A percentile compares a stretch with the other conserved stretches of the same genome.
phyloP scores from a whole-genome alignment of 2,797 vertebrate species.

The Peromyscus aztecus region DNA sequence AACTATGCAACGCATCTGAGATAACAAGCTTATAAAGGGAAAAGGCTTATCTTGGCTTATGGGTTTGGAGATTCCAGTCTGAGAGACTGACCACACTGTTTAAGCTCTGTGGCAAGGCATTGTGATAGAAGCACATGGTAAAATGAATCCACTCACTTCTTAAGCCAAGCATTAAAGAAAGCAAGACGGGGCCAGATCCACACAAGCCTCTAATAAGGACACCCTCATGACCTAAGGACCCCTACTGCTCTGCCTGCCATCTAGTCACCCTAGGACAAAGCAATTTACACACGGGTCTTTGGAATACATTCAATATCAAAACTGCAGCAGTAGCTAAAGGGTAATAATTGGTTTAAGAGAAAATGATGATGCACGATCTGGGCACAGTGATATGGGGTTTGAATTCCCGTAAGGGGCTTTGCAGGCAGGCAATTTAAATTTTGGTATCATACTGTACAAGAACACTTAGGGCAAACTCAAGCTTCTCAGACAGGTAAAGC shows the following conservation, averaged over 20 bases:
- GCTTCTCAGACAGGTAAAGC: neutral
- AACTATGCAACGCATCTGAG: neutral
- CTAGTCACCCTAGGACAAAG: too few relatives aligned
- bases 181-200: neutral
- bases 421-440: neutral
- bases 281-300: neutral
- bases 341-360: neutral
- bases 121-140: neutral
- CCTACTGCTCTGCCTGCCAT: neutral
- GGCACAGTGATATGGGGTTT: too few relatives aligned
- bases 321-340: neutral
- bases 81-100: neutral
- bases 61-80: neutral
- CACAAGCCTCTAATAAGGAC: too few relatives aligned
- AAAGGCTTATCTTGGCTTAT: too few relatives aligned
- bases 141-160: neutral
- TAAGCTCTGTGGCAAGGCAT: neutral
- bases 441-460: neutral
- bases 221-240: neutral
- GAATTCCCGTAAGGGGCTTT: neutral
- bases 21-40: neutral
- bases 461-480: neutral
- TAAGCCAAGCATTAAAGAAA: neutral
- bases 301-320: neutral
- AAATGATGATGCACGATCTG: neutral